These are phyloP conservation scores for Pseudobourletiella spinata DNA, from an alignment of 1,140 invertebrate species.

Conservation along the genomic window DNA sequence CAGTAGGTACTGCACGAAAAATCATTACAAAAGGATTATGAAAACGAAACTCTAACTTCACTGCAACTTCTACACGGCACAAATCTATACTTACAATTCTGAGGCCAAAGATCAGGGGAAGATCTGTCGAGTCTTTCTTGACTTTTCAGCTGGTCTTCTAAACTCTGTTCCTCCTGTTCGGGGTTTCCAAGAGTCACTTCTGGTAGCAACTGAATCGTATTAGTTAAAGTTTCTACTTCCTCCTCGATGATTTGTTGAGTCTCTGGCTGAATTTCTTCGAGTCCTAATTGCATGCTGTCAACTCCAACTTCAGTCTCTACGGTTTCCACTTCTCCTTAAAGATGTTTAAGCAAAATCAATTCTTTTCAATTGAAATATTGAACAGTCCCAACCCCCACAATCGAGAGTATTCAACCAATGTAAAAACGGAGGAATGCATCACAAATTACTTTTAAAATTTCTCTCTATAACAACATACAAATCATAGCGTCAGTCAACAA, in stretches of 20 bases:
- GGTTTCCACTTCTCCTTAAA: not conserved
- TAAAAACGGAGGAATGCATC: too few relatives aligned
- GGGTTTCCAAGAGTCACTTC: not conserved
- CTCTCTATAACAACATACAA: not conserved
- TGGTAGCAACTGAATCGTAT: slow-evolving; percentile 3
- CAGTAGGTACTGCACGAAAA: slow-evolving; percentile 27
- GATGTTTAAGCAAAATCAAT: not conserved
- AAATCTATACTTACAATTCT: slow-evolving; percentile 62
- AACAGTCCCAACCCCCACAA: too few relatives aligned
- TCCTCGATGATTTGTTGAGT: slow-evolving; percentile 11
- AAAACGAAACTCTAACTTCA: not conserved
- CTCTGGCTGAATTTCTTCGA: slow-evolving; percentile 9
- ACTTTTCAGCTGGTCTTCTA: slow-evolving; percentile 45
- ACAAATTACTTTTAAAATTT: not conserved
- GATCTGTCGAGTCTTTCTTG: slow-evolving; percentile 79
- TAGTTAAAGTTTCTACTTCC: slow-evolving; percentile 9
- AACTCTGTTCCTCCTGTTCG: slow-evolving; percentile 26
- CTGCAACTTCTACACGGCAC: not conserved
- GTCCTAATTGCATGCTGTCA: slow-evolving; percentile 6
- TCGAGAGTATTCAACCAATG: too few relatives aligned
- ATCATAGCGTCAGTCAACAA: not conserved
- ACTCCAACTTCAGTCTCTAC: slow-evolving; percentile 15
- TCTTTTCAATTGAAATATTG: too few relatives aligned
- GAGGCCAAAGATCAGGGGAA: slow-evolving; percentile 87
- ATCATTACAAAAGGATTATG: not conserved